Evolutionary conservation across 2,888 invertebrate genomes (phyloP), one percentile per base, ranked within the genome.

Genomic region (Antheraea yamamai): DNA sequence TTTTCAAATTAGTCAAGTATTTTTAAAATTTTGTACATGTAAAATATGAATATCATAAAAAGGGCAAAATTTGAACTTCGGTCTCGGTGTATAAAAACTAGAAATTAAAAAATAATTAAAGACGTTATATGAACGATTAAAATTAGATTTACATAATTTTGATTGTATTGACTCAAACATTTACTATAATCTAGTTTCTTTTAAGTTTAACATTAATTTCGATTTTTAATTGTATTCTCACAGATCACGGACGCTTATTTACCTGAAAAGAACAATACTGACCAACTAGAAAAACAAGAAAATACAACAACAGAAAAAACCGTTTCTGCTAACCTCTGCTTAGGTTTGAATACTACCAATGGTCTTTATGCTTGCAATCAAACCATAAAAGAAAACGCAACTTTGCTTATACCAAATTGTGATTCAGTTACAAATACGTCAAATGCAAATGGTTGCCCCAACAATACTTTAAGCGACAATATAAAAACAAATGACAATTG

Each of bases 231-330:
- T n/a, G 12, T 70, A 66, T 76, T 75, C 81, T 87, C 81, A 75
- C 92, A 92, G 92, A 88, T 92, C 79, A 92, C 92, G 73, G 84
- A 89, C 70, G 93, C 92, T 58, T 80, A 83, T 72, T 79, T 84
- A 52, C 55, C 78, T 75, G 81, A 82, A 77, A 82, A 84, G 73
- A 82, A 81, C 76, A 75, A 72, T 47, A 80, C 78, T 14, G 80
- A 75, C 70, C 52, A 75, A 74, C 52, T 64, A 72, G 74, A 76
- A 75, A 51, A 75, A 76, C 55, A 77, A 76, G 70, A 39, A 77
- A 79, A 79, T 76, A 77, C 77, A 76, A 74, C 73, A 55, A 72
- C 74, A 51, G 51, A 72, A 55, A 75, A 75, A 0, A 72, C 30
- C 70, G 72, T 70, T 70, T 74, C 64, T 51, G 79, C 81, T 73